Base-by-base conservation (phyloP, 2,888 invertebrate genomes). In the Melinaea menophilus region DNA sequence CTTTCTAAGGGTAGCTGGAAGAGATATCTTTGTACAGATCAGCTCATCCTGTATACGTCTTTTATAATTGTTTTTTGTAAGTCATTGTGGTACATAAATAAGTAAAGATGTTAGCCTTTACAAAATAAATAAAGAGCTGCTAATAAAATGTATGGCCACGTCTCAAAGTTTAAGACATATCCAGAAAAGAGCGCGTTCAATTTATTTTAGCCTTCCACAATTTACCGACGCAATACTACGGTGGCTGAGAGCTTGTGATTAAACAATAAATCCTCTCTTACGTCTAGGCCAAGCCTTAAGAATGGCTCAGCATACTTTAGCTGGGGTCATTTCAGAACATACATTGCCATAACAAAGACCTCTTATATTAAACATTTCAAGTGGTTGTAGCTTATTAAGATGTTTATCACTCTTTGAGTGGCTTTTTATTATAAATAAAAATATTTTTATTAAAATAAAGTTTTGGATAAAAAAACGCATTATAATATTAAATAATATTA, bases 221-320 rank as follows among this genome's bases (percentile, higher is more conserved):
- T 86, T 86, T 86, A 85, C 85, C 77, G 86, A 77, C 82, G 83
- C 82, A 85, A 85, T 85, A 85, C 81, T 75, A 79, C 80, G 79
- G 81, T 76, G 82, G 82, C 80, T 81, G 83, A 85, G 82, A 81
- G 82, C 81, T 84, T 81, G 85, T 86, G 86, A 86, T 87, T 86
- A 86, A 87, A 85, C 86, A 80, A 87, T 87, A 87, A 87, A 87
- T 87, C 84, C 78, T 83, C 72, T 72, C 71, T 67, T 69, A 68
- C 67, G 69, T 67, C 69, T 67, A 68, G 61, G 57, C 64, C 66
- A 61, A 60, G 71, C 70, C 69, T 72, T 73, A 71, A 73, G 72
- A 72, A 71, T 67, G 68, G 71, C 67, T 67, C 62, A 75, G 75
- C 76, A 66, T 66, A 66, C 66, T 63, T 65, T 64, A 68, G 64